Evolutionary conservation across 1,140 invertebrate species (phyloP).

Genomic region (Bombus pyrosoma): DNA sequence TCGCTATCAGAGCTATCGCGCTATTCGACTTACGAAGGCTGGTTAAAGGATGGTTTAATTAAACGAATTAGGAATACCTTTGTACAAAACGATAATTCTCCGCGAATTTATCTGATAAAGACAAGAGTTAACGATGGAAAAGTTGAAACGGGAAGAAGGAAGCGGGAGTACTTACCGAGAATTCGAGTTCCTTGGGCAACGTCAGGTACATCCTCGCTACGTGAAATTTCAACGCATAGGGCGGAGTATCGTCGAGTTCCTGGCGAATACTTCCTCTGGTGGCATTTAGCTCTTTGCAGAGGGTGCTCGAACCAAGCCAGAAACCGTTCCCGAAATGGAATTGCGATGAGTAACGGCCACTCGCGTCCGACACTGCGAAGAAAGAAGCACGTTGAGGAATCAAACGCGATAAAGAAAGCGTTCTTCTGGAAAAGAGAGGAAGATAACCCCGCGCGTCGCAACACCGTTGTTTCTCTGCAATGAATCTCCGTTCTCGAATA

Average conservation of each 20-base stretch:
- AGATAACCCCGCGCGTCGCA: not conserved
- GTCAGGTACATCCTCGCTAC: conserved; percentile 86
- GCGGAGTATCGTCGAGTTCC: conserved; percentile 81
- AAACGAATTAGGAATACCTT: not conserved
- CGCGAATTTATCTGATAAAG: not conserved
- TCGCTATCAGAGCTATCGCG: not conserved
- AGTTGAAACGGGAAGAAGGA: not conserved
- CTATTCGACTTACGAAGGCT: not conserved
- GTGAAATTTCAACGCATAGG: conserved; percentile 85
- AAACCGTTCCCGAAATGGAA: conserved; percentile 92
- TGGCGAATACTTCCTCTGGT: conserved; percentile 55
- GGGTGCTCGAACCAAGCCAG: conserved; percentile 89
- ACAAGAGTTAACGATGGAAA: not conserved
- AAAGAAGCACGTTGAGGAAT: not conserved
- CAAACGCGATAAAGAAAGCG: not conserved
- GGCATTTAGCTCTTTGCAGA: conserved; percentile 85
- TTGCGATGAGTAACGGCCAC: conserved; percentile 90
- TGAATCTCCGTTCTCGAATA: not conserved
- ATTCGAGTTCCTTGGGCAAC: conserved; percentile 84
- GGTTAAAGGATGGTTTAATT: not conserved
- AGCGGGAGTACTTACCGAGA: conserved; percentile 82
- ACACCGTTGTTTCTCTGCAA: not conserved
- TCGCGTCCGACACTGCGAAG: conserved; percentile 90
- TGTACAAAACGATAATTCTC: not conserved
- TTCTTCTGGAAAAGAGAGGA: not conserved